Conservation (phyloP, 2,888 invertebrate species). For the Osmoderma eremita region DNA sequence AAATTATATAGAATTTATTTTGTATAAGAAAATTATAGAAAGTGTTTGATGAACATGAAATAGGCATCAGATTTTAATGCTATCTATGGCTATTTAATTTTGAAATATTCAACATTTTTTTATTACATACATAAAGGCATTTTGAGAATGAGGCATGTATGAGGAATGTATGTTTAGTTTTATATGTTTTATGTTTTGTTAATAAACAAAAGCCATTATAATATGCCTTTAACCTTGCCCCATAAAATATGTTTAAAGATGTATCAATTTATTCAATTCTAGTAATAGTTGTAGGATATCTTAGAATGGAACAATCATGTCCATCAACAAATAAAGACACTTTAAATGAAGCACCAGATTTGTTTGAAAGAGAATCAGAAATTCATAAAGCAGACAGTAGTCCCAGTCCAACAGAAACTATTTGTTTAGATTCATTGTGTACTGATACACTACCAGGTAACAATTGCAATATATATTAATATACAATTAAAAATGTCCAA, state of each 20-base stretch:
- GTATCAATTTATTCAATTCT: background rate
- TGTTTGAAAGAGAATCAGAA: slow-evolving; percentile 56
- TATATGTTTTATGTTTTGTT: no score
- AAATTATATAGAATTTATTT: no score
- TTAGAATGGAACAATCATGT: slow-evolving; percentile 65
- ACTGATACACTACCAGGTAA: slow-evolving; percentile 57
- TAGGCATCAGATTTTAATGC: no score
- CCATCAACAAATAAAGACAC: slow-evolving; percentile 56
- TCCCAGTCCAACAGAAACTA: slow-evolving; percentile 62
- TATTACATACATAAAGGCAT: no score
- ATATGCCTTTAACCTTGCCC: slow-evolving; percentile 1
- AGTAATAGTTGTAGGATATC: slow-evolving; percentile 29
- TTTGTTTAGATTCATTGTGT: slow-evolving; percentile 59
- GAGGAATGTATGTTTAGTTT: no score
- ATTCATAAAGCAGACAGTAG: slow-evolving; percentile 61
- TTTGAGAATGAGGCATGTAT: no score
- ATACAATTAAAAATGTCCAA: background rate
- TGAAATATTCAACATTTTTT: no score
- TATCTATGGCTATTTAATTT: no score
- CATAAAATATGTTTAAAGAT: background rate
- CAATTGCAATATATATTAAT: slow-evolving; percentile 20
- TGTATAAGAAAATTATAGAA: no score
- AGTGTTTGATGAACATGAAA: no score
- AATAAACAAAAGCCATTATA: no score
- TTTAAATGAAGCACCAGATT: slow-evolving; percentile 52